Evolutionary conservation across 2,888 invertebrate species (phyloP), one percentile per base, ranked within the genome.

Genomic region (Noctua pronuba): DNA sequence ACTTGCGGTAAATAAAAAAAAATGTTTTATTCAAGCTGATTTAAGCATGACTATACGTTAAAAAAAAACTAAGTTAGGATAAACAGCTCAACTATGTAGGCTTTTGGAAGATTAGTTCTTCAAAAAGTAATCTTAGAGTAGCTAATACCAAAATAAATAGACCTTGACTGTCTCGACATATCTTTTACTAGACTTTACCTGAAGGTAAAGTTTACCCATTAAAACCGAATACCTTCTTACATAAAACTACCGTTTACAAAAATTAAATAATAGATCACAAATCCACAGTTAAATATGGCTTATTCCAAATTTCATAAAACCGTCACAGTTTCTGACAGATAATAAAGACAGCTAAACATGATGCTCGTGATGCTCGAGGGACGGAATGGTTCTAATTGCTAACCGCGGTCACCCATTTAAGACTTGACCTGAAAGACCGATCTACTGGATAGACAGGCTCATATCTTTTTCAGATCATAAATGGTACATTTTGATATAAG

Each of bases 321-420:
- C 11, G 6, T 24, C 21, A 6, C 6, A 31, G 18, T 18, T 60
- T 35, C 58, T 49, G 72, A 72, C 35, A 73, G 28, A 21, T 28
- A 0, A 7, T 7, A 60, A 6, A 62, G 74, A 80, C 74, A 67
- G 60, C 1, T 28, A 1, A n/a, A 38, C 44, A 13, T 55, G 3
- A 5, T 44, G 16, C 31, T 46, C 21, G 16, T 55, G 3, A 5
- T 44, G 16, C 31, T 46, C 21, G 10, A n/a, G 31, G 21, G 35
- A 66, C 16, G 16, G 16, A 38, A 52, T 46, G 60, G 52, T 74
- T 60, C 44, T 55, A 74, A 81, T 81, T 81, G 16, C 16, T 67
- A 46, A 79, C 28, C n/a, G 38, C 44, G 11, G 5, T 62, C 28
- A 79, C 24, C 35, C 35, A 44, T 60, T 66, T 67, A 38, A 46